These are phyloP conservation scores for Mesembrinibis cayennensis DNA, from an alignment of 2,113 vertebrate genomes.

Conservation along the genomic window DNA sequence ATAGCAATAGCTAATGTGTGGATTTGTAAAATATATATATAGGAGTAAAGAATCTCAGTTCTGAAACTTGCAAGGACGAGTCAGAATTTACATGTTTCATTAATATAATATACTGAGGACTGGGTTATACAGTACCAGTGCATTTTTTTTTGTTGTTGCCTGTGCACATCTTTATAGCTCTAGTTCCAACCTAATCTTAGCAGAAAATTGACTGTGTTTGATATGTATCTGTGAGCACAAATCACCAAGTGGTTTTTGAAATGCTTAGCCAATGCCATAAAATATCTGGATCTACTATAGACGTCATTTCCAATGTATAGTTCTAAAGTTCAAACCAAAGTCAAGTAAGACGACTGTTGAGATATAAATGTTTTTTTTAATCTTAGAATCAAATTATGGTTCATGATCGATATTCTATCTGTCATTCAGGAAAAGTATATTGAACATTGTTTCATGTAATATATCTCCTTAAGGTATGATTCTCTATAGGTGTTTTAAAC, in stretches of 20 bases:
- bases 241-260: neutral
- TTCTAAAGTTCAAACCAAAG: neutral
- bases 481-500: neutral
- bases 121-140: neutral
- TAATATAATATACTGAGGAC: neutral
- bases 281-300: neutral
- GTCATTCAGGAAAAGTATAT: neutral
- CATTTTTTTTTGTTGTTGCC: neutral
- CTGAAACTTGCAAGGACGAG: neutral
- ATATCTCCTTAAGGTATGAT: neutral
- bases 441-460: neutral
- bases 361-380: neutral
- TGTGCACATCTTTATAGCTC: neutral
- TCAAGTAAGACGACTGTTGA: neutral
- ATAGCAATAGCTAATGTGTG: neutral
- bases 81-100: neutral
- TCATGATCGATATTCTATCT: neutral
- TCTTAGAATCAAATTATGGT: neutral
- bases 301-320: neutral
- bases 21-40: neutral
- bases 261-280: neutral
- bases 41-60: neutral
- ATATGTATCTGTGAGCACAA: neutral
- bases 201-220: neutral
- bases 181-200: neutral